Base-by-base conservation (phyloP, 2,888 invertebrate species). In the Ochropleura leucogaster region DNA sequence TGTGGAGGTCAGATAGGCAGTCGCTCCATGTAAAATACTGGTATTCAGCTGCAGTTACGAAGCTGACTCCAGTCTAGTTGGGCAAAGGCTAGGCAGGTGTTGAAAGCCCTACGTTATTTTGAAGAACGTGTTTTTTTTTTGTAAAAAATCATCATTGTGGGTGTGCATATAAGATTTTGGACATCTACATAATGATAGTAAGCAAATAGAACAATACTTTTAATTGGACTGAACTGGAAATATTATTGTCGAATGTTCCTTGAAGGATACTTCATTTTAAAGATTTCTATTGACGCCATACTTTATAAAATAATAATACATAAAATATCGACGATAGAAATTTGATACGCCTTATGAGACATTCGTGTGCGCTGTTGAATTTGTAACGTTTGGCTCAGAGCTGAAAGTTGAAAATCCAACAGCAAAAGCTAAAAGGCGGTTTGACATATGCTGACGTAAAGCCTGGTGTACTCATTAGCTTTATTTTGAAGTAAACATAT, bases 401-500 rank as follows among this genome's bases (percentile, higher is more conserved):
- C 10, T 60, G 4, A n/a, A 42, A 44, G n/a, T 12, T 44, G 10
- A 44, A 62, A 62, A 62, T 60, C 10, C n/a, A 18, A n/a, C 12
- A 44, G 3, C 7, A 12, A n/a, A 12, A 59, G 53, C 47, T 57
- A 57, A 59, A 40, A 53, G 4, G 47, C 59, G n/a, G 69, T n/a
- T 53, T 20, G 20, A 40, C 20, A 71, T 40, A 65, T 18, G 53
- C 64, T 46, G 79, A n/a, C 40, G n/a, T 64, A 10, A 63, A 59
- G 30, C 30, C 49, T 44, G 46, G 18, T 51, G 66, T 65, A 75
- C 71, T 66, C 30, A 4, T 71, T 74, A 78, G 76, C 76, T 87
- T 82, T 82, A 85, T 59, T 76, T 71, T 72, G 57, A 63, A 64
- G 51, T 72, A 57, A 68, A 72, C 53, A 55, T 68, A 59, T 77